Evolutionary conservation across 2,113 vertebrate species (phyloP), one percentile per base, ranked within the genome.

Genomic region (Myrmophylax atrothorax): DNA sequence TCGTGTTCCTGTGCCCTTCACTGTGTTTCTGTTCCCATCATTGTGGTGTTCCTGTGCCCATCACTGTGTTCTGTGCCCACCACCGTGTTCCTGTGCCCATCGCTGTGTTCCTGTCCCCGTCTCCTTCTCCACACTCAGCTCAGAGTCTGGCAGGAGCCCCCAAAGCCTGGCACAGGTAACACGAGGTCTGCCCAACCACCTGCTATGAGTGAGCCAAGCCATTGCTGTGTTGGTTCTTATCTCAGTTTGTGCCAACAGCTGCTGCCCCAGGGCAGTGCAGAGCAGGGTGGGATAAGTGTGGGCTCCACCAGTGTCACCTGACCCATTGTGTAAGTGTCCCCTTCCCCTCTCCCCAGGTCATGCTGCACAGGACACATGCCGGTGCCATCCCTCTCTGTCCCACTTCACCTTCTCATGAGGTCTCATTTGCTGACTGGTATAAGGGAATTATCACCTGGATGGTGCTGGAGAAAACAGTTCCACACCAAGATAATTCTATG

Each of bases 271-370:
- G 6, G 9, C 69, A 42, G 35, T 12, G 2, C n/a, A 29, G 46
- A 60, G 46, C 52, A 26, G 14, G 24, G 14, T 3, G 8, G 5
- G 56, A 56, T 7, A 56, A 1, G n/a, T 4, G 1, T 16, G 28
- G 38, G 14, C 52, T 33, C 38, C 49, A 23, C 23, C 6, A 8
- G 35, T 3, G 49, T 10, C 74, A 63, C 10, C 56, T 53, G 47
- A 17, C 2, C 3, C 17, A 7, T 1, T 22, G 22, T 10, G 3
- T 4, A 22, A 52, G 1, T 16, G 5, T 6, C 9, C 40, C 59
- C 29, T 26, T 76, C n/a, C 37, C 42, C 47, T 37, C 69, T 38
- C 47, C 33, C 24, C 82, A 53, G 72, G 47, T 47, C 52, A 37
- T 0, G 4, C 50, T n/a, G 56, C 68, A 62, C 31, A 31, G 72